Evolutionary conservation across 1,140 invertebrate genomes (phyloP).

Genomic region (Drosophila parabipectinata): DNA sequence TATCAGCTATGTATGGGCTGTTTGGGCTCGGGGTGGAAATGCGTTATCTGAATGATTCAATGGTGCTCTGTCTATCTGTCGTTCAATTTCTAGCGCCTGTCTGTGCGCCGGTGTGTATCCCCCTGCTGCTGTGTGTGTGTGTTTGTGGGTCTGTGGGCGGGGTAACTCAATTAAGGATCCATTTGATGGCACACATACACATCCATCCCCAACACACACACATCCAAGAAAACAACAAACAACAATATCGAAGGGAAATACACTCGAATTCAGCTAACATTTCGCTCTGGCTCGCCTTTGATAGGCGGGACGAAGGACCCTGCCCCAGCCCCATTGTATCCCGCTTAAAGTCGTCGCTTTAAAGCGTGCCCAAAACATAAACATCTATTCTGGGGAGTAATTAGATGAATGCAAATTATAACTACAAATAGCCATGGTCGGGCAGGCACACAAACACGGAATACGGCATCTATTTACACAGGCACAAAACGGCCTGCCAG

Average conservation of each 20-base stretch:
- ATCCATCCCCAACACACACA: slow-evolving; percentile 34
- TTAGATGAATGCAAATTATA: slow-evolving; percentile 65
- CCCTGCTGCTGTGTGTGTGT: slow-evolving; percentile 7
- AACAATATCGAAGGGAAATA: slow-evolving; percentile 32
- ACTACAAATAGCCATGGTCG: slow-evolving; percentile 54
- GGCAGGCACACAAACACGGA: slow-evolving; percentile 13
- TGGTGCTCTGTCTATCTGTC: slow-evolving; percentile 55
- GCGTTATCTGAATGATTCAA: slow-evolving; percentile 59
- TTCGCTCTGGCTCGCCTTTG: slow-evolving; percentile 12
- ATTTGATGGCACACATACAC: slow-evolving; percentile 80
- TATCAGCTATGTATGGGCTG: slow-evolving; percentile 50
- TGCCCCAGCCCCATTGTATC: not conserved
- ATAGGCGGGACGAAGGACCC: not conserved
- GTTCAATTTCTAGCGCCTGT: slow-evolving; percentile 43
- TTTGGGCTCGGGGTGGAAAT: slow-evolving; percentile 60
- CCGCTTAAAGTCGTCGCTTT: not conserved
- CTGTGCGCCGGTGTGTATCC: slow-evolving; percentile 4
- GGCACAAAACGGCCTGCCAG: not conserved
- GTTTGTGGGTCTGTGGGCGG: slow-evolving; percentile 61
- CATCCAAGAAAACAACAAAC: slow-evolving; percentile 26
- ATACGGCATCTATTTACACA: not conserved
- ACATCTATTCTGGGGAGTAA: slow-evolving; percentile 34
- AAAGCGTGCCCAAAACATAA: slow-evolving; percentile 2
- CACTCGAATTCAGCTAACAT: slow-evolving; percentile 19
- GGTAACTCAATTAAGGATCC: slow-evolving; percentile 84